Conservation (phyloP, 2,797 vertebrate genomes). For the Tokudaia muenninki region DNA sequence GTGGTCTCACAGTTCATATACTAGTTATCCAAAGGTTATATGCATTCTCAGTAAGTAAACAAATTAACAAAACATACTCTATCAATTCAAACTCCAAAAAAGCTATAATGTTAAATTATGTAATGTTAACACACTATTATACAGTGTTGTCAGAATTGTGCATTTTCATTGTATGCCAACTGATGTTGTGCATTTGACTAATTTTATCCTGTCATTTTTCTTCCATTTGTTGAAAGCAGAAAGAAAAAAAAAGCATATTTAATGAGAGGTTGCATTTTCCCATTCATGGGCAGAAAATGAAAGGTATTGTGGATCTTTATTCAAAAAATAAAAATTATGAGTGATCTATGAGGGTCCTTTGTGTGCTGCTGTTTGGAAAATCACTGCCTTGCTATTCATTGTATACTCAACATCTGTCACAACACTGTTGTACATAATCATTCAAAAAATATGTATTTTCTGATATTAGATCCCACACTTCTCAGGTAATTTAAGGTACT, state of each 20-base stretch:
- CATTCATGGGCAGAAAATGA: background rate
- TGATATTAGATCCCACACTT: conserved; percentile 11
- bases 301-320: conserved; percentile 51
- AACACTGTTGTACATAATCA: conserved; percentile 51
- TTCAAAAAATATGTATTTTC: conserved; percentile 43
- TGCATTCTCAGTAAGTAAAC: background rate
- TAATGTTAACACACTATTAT: background rate
- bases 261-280: conserved; percentile 38
- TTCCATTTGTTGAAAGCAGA: background rate
- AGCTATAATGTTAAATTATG: background rate
- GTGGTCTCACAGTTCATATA: background rate
- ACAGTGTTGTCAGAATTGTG: background rate
- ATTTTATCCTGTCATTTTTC: background rate
- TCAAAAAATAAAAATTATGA: conserved; percentile 57
- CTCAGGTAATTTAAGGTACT: conserved; percentile 33
- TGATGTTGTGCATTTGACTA: accelerated
- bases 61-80: background rate
- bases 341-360: background rate
- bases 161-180: background rate
- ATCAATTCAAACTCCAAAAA: background rate
- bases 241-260: background rate
- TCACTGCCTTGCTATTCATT: conserved; percentile 61
- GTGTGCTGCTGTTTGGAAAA: conserved; percentile 35
- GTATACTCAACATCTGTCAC: conserved; percentile 36
- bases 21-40: background rate